Evolutionary conservation across 2,797 vertebrate species (phyloP).

Genomic region (Chelon auratus): DNA sequence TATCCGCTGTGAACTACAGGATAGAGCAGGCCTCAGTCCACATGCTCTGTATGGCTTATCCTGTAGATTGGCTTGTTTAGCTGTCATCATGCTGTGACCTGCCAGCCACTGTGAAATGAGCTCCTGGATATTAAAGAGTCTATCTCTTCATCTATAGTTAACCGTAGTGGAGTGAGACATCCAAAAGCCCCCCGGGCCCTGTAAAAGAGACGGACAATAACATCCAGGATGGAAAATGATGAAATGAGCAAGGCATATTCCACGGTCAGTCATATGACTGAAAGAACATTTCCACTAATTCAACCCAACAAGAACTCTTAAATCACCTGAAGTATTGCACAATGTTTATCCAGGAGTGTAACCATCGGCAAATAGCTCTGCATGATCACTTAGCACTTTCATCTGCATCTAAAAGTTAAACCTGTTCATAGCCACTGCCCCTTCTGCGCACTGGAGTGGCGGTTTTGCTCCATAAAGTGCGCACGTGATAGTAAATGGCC

Average conservation of each 20-base stretch:
- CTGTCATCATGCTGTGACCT: slow-evolving; percentile 81
- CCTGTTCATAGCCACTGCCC: slow-evolving; percentile 56
- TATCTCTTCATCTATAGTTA: slow-evolving; percentile 83
- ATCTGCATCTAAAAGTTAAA: slow-evolving; percentile 82
- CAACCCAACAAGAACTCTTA: slow-evolving; percentile 64
- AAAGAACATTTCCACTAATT: slow-evolving; percentile 66
- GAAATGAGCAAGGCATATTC: slow-evolving; percentile 47
- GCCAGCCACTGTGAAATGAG: slow-evolving; percentile 80
- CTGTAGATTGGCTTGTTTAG: slow-evolving; percentile 76
- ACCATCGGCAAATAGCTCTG: slow-evolving; percentile 70
- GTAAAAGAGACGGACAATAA: slow-evolving; percentile 52
- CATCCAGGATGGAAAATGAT: slow-evolving; percentile 63
- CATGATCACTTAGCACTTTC: slow-evolving; percentile 71
- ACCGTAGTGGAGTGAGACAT: slow-evolving; percentile 73
- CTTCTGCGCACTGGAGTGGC: slow-evolving; percentile 67
- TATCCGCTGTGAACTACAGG: slow-evolving; percentile 39
- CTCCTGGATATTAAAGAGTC: slow-evolving; percentile 84
- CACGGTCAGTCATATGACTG: slow-evolving; percentile 68
- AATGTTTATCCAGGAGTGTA: slow-evolving; percentile 82
- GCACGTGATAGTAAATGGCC: slow-evolving; percentile 86
- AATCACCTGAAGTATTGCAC: slow-evolving; percentile 75
- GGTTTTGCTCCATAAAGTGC: slow-evolving; percentile 85
- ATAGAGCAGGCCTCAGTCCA: slow-evolving; percentile 36
- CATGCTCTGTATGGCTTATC: slow-evolving; percentile 61
- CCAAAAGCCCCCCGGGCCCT: slow-evolving; percentile 59